Base-by-base conservation (phyloP, 2,113 vertebrate genomes). In the Stegastes partitus region DNA sequence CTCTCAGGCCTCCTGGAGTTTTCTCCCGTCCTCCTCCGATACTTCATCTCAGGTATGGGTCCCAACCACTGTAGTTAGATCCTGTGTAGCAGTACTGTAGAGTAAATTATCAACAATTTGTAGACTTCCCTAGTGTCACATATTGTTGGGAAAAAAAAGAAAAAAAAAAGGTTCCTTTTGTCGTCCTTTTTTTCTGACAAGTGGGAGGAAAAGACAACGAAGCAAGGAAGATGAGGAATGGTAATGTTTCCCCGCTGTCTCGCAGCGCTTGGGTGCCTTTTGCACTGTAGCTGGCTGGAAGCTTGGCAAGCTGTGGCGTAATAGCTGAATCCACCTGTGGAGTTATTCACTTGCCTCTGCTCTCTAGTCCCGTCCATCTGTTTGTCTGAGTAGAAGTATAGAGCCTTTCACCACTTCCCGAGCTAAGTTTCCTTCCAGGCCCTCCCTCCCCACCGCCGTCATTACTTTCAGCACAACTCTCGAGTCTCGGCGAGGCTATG, bases 11-110 rank as follows among this genome's bases (percentile, higher is more conserved):
- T 91, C 69, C 86, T 89, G 92, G 89, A 93, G 75, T 87, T 93
- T 70, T 92, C 93, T 14, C 90, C 92, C 10, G 85, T 94, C 57
- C 88, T 92, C 83, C 90, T 94, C 22, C 88, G 87, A 78, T 94
- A 93, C 90, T 82, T 93, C 89, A 77, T 93, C 77, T 92, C 93
- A 93, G 93, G 94, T 94, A 93, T 82, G 92, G 47, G 57, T 65
- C 63, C 63, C 62, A 78, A 45, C 21, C 19, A 62, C 14, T 71
- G 50, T 74, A 69, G 39, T 51, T 82, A 86, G 85, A 82, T 45
- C 49, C 70, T 69, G 45, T 83, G 47, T 15, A 22, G 28, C 68
- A 58, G 68, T 10, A 5, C 11, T 64, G 26, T 74, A 45, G 57
- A 55, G 66, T 55, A 31, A 74, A 72, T 64, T 25, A 57, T 23